Evolutionary conservation across 2,888 invertebrate species (phyloP), one percentile per base, ranked within the genome.

Genomic region (Eremobia ochroleuca): DNA sequence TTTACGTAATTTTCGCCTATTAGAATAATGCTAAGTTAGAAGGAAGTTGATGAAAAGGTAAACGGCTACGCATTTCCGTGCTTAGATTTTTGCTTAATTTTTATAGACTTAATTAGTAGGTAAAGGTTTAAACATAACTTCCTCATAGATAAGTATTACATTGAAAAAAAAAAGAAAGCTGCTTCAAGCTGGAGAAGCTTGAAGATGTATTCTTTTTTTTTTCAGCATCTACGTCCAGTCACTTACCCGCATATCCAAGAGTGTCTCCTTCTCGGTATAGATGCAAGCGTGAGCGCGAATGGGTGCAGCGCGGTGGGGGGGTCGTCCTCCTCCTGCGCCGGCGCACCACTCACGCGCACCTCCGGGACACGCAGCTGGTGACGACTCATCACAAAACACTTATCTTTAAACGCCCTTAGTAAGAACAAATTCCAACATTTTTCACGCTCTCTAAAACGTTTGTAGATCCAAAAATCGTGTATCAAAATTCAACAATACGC

Each of bases 221-320:
- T n/a, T n/a, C n/a, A n/a, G n/a, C n/a, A 46, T 67, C 5, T n/a
- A 64, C 8, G 18, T 73, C 11, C 1, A 58, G 37, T 34, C 6
- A 91, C 98, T 97, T 95, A 98, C 98, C 98, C 97, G 93, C 98
- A 98, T 92, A 98, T 98, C 98, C 98, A 98, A 83, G 98, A 98
- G 93, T 98, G 98, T 85, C 98, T 95, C 73, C 98, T 97, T 76
- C 98, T 96, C 37, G 98, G 97, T 90, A 97, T 97, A 62, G 94
- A 96, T 55, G 97, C 95, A 58, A 97, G 96, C n/a, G 97, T 97
- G 70, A 97, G 97, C 2, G 93, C 95, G 87, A 94, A 96, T 80
- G 94, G 96, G 72, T 95, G 96, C 87, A 94, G 92, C 66, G 95
- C 95, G 73, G 94, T 94, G 37, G 94, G 96, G 76, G 93, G 95